Evolutionary conservation across 2,797 vertebrate species (phyloP), one percentile per base, ranked within the genome.

Genomic region (Nyctibius grandis): DNA sequence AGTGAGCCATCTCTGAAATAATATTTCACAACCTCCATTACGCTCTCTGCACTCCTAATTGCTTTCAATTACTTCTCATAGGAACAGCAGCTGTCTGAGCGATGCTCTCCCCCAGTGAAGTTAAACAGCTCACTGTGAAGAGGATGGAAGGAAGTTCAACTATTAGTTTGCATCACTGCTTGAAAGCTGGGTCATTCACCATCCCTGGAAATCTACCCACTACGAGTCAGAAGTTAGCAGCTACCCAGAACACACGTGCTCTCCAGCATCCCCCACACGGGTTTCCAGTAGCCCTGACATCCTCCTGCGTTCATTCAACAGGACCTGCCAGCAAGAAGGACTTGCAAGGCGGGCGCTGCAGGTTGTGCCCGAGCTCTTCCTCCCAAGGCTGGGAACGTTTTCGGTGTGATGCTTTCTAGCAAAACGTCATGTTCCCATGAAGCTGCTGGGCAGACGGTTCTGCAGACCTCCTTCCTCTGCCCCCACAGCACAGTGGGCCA

Each of bases 361-460:
- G 21, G 29, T 42, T 33, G 4, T 15, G 18, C 68, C 76, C 8
- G 3, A 42, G 18, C 8, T 76, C 26, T 81, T 60, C 28, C 53
- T 88, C 73, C 9, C 4, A 51, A 63, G 44, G 4, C 33, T 54
- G 38, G 75, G 40, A 81, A n/a, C 1, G 1, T 4, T 81, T 61
- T 42, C 2, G 0, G 1, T 4, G 7, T 5, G 19, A 50, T 5
- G 34, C 34, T 54, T 92, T 60, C 72, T 22, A 34, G 40, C 20
- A 86, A 70, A 90, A 34, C 5, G 4, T 10, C 36, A 2, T 0
- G 2, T 73, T 53, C n/a, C 51, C 0, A 1, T 40, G 60, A 81
- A 84, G 40, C 28, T 86, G 68, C 76, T 80, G 83, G 23, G 53
- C 45, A 64, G 13, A 7, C 0, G 0, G 53, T 2, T 77, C 76